phyloP scores from a whole-genome alignment of 2,888 invertebrate genomes.

The Cantharis lateralis region DNA sequence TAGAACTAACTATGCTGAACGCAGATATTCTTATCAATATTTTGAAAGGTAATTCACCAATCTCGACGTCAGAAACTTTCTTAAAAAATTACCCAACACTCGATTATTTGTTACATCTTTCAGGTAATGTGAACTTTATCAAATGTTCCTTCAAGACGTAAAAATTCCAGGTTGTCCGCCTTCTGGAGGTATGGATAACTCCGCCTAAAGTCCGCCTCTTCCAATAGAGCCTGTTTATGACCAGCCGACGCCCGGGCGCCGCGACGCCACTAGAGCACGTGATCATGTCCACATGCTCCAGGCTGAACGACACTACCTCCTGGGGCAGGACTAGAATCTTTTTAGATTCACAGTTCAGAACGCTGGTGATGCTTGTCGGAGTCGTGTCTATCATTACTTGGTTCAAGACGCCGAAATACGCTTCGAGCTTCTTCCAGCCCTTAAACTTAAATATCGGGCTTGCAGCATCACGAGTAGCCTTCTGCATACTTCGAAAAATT shows the following conservation, averaged over 20 bases:
- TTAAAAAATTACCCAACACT: not conserved
- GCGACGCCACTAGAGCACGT: slow-evolving; percentile 50
- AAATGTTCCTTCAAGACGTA: slow-evolving; percentile 40
- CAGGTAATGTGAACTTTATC: slow-evolving; percentile 30
- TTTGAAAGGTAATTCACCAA: not conserved
- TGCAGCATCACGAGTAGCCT: not conserved
- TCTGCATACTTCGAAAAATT: not conserved
- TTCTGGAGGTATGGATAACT: slow-evolving; percentile 43
- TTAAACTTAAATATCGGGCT: not conserved
- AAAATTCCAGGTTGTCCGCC: slow-evolving; percentile 44
- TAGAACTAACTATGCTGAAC: not conserved
- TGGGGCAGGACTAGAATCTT: slow-evolving; percentile 39
- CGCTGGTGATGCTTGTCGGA: slow-evolving; percentile 17
- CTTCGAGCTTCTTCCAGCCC: not conserved
- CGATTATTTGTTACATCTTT: not conserved
- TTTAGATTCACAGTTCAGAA: slow-evolving; percentile 24
- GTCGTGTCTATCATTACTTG: not conserved
- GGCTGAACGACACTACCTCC: slow-evolving; percentile 43
- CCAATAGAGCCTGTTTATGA: slow-evolving; percentile 43
- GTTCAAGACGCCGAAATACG: not conserved
- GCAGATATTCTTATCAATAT: not conserved
- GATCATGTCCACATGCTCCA: slow-evolving; percentile 47
- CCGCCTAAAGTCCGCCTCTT: slow-evolving; percentile 49
- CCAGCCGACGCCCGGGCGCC: slow-evolving; percentile 45
- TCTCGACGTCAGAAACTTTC: not conserved